Base-by-base conservation (phyloP, 2,888 invertebrate species). In the Hyppa rectilinea region DNA sequence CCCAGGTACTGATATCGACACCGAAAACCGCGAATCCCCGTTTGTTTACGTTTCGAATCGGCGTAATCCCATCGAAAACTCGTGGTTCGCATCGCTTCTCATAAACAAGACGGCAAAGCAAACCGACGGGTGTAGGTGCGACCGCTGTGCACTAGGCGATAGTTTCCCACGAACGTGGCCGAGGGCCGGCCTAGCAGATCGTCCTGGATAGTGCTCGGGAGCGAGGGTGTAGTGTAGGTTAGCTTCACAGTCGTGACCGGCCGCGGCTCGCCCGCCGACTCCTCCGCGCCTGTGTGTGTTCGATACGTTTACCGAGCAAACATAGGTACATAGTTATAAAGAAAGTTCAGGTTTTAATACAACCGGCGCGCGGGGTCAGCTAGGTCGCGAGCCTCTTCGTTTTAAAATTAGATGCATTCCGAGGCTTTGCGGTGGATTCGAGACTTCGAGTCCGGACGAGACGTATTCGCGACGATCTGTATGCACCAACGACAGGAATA, bases 321-420 rank as follows among this genome's bases (percentile, higher is more conserved):
- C 95, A 94, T 93, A 94, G 92, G 92, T 92, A 92, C 94, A 92
- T 94, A 94, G 93, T 94, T 95, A 93, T 94, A 94, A 95, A 95
- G 95, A 95, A 95, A 95, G 95, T 95, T 94, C 95, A 95, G 94
- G 95, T 95, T 95, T 95, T 95, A 95, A 94, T 92, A 92, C 92
- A 91, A 89, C 91, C 92, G 92, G 89, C 92, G 92, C 90, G 92
- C 93, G 94, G 93, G 95, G 96, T 95, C 96, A 94, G 93, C 88
- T 89, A 91, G 95, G 95, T 95, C 95, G 94, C 93, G 93, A 95
- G 95, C 92, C 93, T 94, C 95, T 93, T 93, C 93, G 94, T 92
- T 95, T 92, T 94, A 95, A 95, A 95, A 95, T 95, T 95, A 96
- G 95, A 95, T 95, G 95, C 95, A 95, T 96, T 94, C 95, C 95